Base-by-base conservation (phyloP, 2,797 vertebrate species). In the Poecilia gillii region DNA sequence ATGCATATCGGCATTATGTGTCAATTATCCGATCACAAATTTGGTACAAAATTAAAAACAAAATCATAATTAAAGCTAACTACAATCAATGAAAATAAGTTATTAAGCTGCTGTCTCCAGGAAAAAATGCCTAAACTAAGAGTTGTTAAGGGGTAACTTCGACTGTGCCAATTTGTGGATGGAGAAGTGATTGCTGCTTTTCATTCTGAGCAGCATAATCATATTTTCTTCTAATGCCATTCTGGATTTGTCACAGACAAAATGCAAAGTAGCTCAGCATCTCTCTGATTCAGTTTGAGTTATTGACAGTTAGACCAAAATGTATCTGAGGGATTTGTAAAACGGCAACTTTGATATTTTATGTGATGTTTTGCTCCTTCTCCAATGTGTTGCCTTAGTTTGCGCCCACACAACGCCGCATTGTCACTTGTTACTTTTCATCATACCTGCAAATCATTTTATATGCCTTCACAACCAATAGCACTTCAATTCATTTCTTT, bases 11-110 rank as follows among this genome's bases (percentile, higher is more conserved):
- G 36, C 55, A 36, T n/a, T 57, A 25, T 59, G 53, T 36, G 53
- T 78, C 53, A 72, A 78, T 59, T 49, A 80, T 74, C 4, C 25
- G 53, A 77, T 80, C 36, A 49, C n/a, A 72, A 31, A 53, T 39
- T 28, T 62, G n/a, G 33, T 46, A n/a, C 36, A 73, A 47, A n/a
- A 46, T 33, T 66, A 51, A 33, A 79, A 59, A 28, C 28, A 75
- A 73, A 14, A 53, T 47, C 68, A 18, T 70, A 77, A 77, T 68
- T 76, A 81, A n/a, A n/a, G 53, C 14, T 23, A 43, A 43, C 28
- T 45, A 46, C 5, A 53, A 51, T 73, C 16, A 25, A 39, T 39
- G 39, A 59, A 74, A 74, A 74, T 4, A 75, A 20, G 25, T 9
- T 28, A 53, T 57, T 55, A 41, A 18, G 13, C 46, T 68, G 62